Base-by-base conservation (phyloP, 2,797 vertebrate genomes). In the Micromesistius poutassou region DNA sequence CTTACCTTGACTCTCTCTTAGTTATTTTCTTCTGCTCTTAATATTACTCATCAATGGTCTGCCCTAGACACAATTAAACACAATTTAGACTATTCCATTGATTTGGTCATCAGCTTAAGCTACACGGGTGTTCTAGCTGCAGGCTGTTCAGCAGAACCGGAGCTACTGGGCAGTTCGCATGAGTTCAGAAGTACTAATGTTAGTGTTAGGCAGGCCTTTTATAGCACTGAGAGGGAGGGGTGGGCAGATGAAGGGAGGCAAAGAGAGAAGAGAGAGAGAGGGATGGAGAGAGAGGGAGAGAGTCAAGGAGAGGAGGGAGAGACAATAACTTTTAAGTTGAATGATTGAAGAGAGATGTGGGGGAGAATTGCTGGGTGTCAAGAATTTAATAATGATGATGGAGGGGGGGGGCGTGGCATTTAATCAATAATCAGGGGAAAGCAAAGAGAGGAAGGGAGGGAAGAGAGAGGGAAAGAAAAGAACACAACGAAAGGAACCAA, bases 201-300 rank as follows among this genome's bases (percentile, higher is more conserved):
- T 40, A 38, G 33, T 14, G 72, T 28, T 14, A 74, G 70, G 19
- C 30, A 71, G 70, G 30, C 30, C 70, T 33, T 71, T 71, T 71
- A 71, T 71, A 71, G 30, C 62, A 28, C 62, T 4, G 31, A 33
- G 70, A 71, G 70, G 70, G 70, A 71, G 70, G 68, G 30, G 68
- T 71, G 68, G 28, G 28, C 12, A 71, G 28, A 30, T 71, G 68
- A 16, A 71, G 68, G 14, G 12, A 14, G 14, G 25, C 1, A 19
- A 12, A 13, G 68, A 71, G 68, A 71, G 68, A 13, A 30, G 68
- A 70, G 66, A 70, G 66, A 28, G 62, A 28, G 62, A 28, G 62
- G 22, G 62, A n/a, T 7, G 12, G 14, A 62, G 22, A 16, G 19
- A 28, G 19, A 66, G 19, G 6, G 19, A 22, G 55, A 66, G 62